These are phyloP conservation scores for Noctua janthe DNA, from an alignment of 2,888 invertebrate species.

Conservation along the genomic window DNA sequence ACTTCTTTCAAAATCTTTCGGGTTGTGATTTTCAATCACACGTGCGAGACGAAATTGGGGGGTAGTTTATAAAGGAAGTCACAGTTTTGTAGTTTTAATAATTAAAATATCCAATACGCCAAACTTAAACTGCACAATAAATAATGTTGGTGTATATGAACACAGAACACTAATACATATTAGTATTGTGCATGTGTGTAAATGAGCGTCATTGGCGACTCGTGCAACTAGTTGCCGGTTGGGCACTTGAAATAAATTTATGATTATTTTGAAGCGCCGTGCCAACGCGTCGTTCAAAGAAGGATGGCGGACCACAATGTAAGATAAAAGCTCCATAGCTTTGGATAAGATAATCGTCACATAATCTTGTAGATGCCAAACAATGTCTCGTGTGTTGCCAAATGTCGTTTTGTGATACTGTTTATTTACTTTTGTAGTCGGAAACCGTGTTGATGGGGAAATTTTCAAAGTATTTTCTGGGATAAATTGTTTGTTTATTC, in stretches of 20 bases:
- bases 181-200: constrained; percentile 55
- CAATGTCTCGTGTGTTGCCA: constrained; percentile 51
- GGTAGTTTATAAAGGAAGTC: not conserved
- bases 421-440: constrained; percentile 41
- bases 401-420: constrained; percentile 46
- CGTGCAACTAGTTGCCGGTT: constrained; percentile 70
- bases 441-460: constrained; percentile 17
- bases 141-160: constrained; percentile 14
- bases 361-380: constrained; percentile 38
- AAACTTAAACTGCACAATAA: not conserved
- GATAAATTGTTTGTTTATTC: constrained; percentile 4
- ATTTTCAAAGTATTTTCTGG: constrained; percentile 1
- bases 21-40: not conserved
- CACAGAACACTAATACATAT: constrained; percentile 31
- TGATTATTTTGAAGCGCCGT: constrained; percentile 84
- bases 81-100: not conserved
- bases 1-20: not conserved
- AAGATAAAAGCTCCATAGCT: constrained; percentile 49
- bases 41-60: not conserved
- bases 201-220: constrained; percentile 74
- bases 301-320: constrained; percentile 71
- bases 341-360: constrained; percentile 60
- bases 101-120: not conserved
- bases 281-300: constrained; percentile 81
- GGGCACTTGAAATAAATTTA: constrained; percentile 83